Evolutionary conservation across 1,140 invertebrate species (phyloP), one percentile per base, ranked within the genome.

Genomic region (Brachionus koreanus): DNA sequence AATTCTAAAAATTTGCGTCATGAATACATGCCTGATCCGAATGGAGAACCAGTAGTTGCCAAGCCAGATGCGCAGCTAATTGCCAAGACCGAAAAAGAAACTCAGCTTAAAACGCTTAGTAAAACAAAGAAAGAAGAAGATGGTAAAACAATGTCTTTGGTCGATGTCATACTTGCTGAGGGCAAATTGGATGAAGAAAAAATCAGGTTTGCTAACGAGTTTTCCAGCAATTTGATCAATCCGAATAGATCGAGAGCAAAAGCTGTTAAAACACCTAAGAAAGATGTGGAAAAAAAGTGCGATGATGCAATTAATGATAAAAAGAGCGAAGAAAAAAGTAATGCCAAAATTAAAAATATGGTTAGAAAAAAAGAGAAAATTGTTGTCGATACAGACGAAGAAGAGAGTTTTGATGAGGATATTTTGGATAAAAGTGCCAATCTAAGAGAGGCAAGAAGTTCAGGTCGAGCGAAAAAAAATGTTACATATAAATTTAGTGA

Each of bases 391-490:
- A 79, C 76, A 6, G 76, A 65, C 13, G 33, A 39, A 23, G 76
- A 79, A 13, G 76, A 79, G 13, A 79, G 76, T 35, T 79, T 79
- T 65, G 76, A 79, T 61, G 76, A 79, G 19, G 76, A 79, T 13
- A 43, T 74, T 74, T 43, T 43, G 19, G 35, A 79, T 16, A 39
- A 79, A 61, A 39, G 33, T 42, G 76, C 12, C 2, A 13, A 10
- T 10, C 2, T 16, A 9, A n/a, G 23, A n/a, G 69, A 74, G 46
- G 46, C 19, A 57, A 49, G 76, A 57, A 19, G 19, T 12, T 29
- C 49, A 5, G 29, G 25, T 61, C 23, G 76, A 35, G 76, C 76
- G 13, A 57, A 43, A 79, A 79, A 79, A 79, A 23, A 19, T 9
- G 25, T 79, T 19, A 79, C 23, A 12, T 79, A 79, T 43, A 79